Evolutionary conservation across 2,797 vertebrate species (phyloP), one percentile per base, ranked within the genome.

Genomic region (Rhinatrema bivittatum): DNA sequence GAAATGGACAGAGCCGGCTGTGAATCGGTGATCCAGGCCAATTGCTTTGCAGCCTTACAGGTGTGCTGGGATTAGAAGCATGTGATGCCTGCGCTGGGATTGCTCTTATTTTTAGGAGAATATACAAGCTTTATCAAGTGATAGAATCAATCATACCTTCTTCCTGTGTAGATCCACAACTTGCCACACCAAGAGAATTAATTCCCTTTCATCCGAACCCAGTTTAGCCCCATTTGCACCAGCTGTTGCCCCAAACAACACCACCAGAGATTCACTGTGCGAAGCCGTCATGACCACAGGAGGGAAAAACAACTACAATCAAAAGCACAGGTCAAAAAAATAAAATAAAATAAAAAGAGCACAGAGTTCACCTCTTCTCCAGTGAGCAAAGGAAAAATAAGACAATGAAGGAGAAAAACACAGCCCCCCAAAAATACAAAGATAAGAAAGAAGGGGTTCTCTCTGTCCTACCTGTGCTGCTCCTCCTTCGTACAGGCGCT

Each of bases 141-240:
- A n/a, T n/a, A n/a, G n/a, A n/a, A n/a, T n/a, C 27, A 7, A 7
- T 12, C 87, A 59, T 94, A 98, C 94, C 94, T 98, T 93, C 83
- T 91, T 91, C 79, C 93, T 91, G 79, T 59, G 90, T 50, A 93
- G 93, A 65, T 98, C 94, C 89, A 97, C 91, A 87, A 93, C 94
- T 93, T 98, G 94, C 94, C 94, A 98, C 82, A 97, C 94, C 82
- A 98, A 89, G 77, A 98, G 94, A 87, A 98, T 94, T 88, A 97
- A 85, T 86, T 98, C 94, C 85, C 91, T 94, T 78, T 98, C 94
- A 87, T 98, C 94, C 76, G 94, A 96, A 82, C 93, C 94, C 84
- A 98, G 88, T 89, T 95, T 94, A 86, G 87, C 89, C 85, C 94
- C 93, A 89, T 91, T 89, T 76, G 90, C 91, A 89, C 94, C 94